phyloP scores from a whole-genome alignment of 1,140 invertebrate species.

The Charaxes varanes region DNA sequence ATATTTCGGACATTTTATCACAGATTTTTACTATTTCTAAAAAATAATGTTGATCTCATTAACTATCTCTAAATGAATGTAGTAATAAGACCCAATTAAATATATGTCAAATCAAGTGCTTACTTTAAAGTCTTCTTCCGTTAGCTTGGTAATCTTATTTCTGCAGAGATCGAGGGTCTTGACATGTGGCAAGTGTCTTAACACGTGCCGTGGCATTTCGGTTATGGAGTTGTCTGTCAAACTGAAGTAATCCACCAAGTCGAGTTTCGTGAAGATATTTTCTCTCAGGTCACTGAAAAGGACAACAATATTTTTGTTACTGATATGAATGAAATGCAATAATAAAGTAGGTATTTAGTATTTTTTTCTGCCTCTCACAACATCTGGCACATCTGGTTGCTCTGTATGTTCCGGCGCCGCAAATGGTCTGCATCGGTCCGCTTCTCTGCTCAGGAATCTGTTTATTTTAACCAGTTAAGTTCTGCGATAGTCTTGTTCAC shows the following conservation, averaged over 20 bases:
- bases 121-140: constrained; percentile 58
- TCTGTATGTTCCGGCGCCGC: too few relatives aligned
- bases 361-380: too few relatives aligned
- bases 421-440: too few relatives aligned
- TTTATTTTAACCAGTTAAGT: too few relatives aligned
- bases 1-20: too few relatives aligned
- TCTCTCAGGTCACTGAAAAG: constrained; percentile 79
- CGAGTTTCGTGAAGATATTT: constrained; percentile 81
- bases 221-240: constrained; percentile 83
- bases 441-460: too few relatives aligned
- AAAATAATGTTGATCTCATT: constrained; percentile 1
- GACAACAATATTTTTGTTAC: neutral
- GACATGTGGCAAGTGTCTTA: constrained; percentile 81
- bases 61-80: neutral
- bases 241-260: constrained; percentile 81
- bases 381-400: too few relatives aligned
- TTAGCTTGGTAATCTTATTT: constrained; percentile 77
- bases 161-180: constrained; percentile 83
- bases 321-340: too few relatives aligned
- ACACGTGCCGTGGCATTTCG: constrained; percentile 80
- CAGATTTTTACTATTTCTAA: too few relatives aligned
- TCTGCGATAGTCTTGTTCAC: too few relatives aligned
- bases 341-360: too few relatives aligned
- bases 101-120: constrained; percentile 11
- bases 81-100: neutral